These are phyloP conservation scores for Garra rufa DNA, from an alignment of 2,113 vertebrate species.

Conservation along the genomic window DNA sequence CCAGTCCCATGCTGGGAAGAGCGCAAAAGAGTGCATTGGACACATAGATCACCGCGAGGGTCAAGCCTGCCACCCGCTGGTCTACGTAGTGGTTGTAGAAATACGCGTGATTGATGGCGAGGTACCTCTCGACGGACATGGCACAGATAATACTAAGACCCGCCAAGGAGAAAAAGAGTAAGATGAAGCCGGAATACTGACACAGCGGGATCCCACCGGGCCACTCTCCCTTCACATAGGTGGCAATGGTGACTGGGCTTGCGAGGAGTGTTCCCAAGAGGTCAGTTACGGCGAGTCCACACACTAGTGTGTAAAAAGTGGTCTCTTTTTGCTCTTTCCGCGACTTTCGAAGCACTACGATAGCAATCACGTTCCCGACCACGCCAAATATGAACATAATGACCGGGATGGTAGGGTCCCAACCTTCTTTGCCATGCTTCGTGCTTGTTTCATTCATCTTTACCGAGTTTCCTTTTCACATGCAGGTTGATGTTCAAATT, in stretches of 20 bases:
- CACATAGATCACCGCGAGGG: conserved; percentile 84
- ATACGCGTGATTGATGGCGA: conserved; percentile 97
- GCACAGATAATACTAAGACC: conserved; percentile 96
- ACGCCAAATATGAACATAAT: conserved; percentile 97
- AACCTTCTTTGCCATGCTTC: background rate
- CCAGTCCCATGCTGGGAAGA: conserved; percentile 87
- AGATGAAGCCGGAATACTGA: conserved; percentile 95
- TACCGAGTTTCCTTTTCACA: background rate
- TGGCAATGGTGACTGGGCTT: conserved; percentile 93
- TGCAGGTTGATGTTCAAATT: background rate
- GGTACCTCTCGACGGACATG: conserved; percentile 94
- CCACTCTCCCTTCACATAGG: conserved; percentile 88
- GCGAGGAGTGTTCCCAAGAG: conserved; percentile 93
- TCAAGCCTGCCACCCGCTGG: conserved; percentile 85
- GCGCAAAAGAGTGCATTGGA: conserved; percentile 89
- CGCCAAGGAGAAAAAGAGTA: conserved; percentile 92
- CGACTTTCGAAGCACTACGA: conserved; percentile 92
- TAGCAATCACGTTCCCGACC: conserved; percentile 91
- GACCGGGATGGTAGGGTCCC: conserved; percentile 83
- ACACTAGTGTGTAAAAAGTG: conserved; percentile 94
- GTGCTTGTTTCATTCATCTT: conserved; percentile 54
- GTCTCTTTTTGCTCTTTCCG: conserved; percentile 94
- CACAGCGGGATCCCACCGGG: conserved; percentile 84
- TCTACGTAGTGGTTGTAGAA: conserved; percentile 94
- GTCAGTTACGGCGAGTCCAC: conserved; percentile 91